Evolutionary conservation across 2,888 invertebrate species (phyloP), one percentile per base, ranked within the genome.

Genomic region (Elmis aenea): DNA sequence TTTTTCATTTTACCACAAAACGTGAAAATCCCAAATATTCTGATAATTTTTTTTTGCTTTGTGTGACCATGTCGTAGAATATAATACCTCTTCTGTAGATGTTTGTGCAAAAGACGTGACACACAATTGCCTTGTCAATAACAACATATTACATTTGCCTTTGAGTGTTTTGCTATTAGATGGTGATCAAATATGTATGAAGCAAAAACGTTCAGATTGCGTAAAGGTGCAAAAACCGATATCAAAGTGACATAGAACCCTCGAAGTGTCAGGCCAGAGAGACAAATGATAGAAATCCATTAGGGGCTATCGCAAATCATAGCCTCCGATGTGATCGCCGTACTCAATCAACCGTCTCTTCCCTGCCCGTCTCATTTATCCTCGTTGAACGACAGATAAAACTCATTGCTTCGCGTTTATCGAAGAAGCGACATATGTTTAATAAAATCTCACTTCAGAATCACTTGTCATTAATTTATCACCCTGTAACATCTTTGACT

Each of bases 211-310:
- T 21, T 26, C 40, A 32, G 32, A 32, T 28, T 32, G 18, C 28
- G 40, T 36, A 27, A 36, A 41, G 33, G 38, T 38, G 26, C 26
- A 18, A 18, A 18, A 18, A 5, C 38, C 38, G 38, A 38, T 38
- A 34, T 26, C 14, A 16, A 39, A 38, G 38, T 42, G 37, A 37
- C 42, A 41, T 21, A 14, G 41, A 37, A 22, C 42, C 38, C 38
- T 34, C 31, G 37, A 37, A 35, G 38, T 47, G 50, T 48, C 50
- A 50, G 33, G n/a, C 39, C 38, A 35, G 42, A 40, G 40, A 48
- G 50, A 50, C 48, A 50, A 50, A 50, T 50, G 51, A 50, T 42
- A 38, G 36, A 45, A 51, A 46, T 51, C 51, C 51, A 51, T 51
- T 51, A 51, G 46, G 47, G 45, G 46, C 44, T 43, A 50, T 49